phyloP scores from a whole-genome alignment of 2,797 vertebrate genomes.

The Calcarius lapponicus region DNA sequence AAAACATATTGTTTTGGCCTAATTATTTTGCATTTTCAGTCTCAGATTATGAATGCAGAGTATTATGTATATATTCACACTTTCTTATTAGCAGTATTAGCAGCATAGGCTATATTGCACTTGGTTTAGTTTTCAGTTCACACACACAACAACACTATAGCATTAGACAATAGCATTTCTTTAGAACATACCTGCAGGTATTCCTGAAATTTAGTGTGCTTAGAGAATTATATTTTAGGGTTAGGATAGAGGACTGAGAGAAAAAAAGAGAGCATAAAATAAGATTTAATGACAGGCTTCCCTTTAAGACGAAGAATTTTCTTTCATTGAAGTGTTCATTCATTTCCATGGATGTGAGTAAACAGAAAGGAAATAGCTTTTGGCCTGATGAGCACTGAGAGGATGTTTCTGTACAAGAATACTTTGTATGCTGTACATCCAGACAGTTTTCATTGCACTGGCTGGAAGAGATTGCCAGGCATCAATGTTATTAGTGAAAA shows the following conservation, averaged over 20 bases:
- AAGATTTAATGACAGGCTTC: background rate
- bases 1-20: background rate
- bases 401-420: slow-evolving; percentile 46
- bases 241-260: background rate
- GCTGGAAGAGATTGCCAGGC: slow-evolving; percentile 10
- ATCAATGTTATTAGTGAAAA: slow-evolving; percentile 28
- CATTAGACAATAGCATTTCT: background rate
- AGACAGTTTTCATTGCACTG: slow-evolving; percentile 37
- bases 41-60: background rate
- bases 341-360: slow-evolving; percentile 37
- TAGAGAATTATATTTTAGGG: background rate
- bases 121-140: background rate
- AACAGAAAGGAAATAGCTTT: slow-evolving; percentile 56
- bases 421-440: slow-evolving; percentile 51
- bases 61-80: background rate
- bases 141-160: background rate
- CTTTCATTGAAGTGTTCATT: slow-evolving; percentile 23
- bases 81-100: background rate
- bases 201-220: background rate
- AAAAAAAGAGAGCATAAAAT: background rate
- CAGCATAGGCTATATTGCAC: background rate
- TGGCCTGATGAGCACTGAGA: slow-evolving; percentile 16
- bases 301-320: background rate
- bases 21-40: background rate
- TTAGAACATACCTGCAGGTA: background rate